Percentiles rank a stretch among this genome's conserved stretches.
Evolutionary conservation across 2,888 invertebrate genomes (phyloP).

Genomic region (Platycnemis pennipes): DNA sequence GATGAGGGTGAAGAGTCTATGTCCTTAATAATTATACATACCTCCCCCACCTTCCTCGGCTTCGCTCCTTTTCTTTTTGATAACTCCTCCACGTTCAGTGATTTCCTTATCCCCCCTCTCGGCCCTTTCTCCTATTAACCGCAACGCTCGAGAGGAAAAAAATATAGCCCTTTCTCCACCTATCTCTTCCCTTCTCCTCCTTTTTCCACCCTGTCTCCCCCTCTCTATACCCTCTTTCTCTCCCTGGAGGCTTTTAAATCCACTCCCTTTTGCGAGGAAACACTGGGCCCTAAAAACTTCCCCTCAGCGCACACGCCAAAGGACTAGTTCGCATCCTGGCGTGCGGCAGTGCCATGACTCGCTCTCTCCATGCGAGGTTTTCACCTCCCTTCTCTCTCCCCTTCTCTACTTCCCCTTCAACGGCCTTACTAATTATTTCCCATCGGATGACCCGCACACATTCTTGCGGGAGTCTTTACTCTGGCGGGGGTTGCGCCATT

Average conservation of each 20-base stretch:
- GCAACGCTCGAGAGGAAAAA: background rate
- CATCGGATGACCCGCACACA: conserved; percentile 29
- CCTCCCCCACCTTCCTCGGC: background rate
- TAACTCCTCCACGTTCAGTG: background rate
- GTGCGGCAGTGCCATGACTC: background rate
- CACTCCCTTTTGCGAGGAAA: background rate
- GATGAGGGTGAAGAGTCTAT: conserved; percentile 16
- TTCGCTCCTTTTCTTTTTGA: background rate
- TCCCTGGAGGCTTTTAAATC: background rate
- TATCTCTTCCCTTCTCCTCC: background rate
- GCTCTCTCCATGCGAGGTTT: background rate
- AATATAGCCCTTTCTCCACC: background rate
- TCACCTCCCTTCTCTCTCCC: background rate
- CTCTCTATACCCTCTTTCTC: too few species aligned
- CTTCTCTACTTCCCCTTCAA: background rate
- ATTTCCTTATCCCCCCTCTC: background rate
- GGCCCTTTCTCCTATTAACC: background rate
- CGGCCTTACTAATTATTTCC: conserved; percentile 39
- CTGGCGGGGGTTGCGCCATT: background rate
- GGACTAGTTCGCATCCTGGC: conserved; percentile 13
- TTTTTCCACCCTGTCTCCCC: background rate
- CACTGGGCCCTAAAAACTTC: background rate
- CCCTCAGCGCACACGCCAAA: background rate
- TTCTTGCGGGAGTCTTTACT: background rate
- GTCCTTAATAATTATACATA: conserved; percentile 23